Conservation (phyloP, 2,113 vertebrate genomes). For the Gambusia affinis region DNA sequence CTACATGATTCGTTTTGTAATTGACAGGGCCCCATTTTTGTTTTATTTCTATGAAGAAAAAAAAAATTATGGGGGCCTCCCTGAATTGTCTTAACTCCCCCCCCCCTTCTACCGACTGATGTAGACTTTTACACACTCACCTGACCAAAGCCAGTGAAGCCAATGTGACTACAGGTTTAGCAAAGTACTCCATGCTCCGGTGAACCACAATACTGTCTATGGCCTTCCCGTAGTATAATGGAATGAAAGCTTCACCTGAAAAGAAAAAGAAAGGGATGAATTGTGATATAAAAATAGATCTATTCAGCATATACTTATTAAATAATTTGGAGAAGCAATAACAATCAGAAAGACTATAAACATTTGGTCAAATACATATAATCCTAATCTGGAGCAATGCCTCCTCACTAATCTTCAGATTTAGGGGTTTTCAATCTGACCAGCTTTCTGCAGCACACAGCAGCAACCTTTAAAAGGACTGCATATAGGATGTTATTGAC, state of each 20-base stretch:
- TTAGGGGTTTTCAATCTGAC: no score
- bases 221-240: slow-evolving; percentile 89
- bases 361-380: not conserved
- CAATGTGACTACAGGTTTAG: slow-evolving; percentile 81
- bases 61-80: no score
- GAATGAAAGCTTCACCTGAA: slow-evolving; percentile 92
- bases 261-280: not conserved
- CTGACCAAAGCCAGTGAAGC: slow-evolving; percentile 85
- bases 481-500: no score
- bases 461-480: no score
- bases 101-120: no score
- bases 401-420: no score
- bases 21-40: no score
- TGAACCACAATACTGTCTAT: slow-evolving; percentile 91
- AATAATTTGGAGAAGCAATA: not conserved
- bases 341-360: not conserved
- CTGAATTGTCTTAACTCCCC: no score
- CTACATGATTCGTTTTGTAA: no score
- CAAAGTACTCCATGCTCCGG: slow-evolving; percentile 90
- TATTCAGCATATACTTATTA: not conserved
- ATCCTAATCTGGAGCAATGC: no score
- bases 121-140: slow-evolving; percentile 69
- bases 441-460: no score
- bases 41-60: no score
- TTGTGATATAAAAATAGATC: not conserved